Conservation (phyloP, 2,888 invertebrate species). For the Melanophora roralis region DNA sequence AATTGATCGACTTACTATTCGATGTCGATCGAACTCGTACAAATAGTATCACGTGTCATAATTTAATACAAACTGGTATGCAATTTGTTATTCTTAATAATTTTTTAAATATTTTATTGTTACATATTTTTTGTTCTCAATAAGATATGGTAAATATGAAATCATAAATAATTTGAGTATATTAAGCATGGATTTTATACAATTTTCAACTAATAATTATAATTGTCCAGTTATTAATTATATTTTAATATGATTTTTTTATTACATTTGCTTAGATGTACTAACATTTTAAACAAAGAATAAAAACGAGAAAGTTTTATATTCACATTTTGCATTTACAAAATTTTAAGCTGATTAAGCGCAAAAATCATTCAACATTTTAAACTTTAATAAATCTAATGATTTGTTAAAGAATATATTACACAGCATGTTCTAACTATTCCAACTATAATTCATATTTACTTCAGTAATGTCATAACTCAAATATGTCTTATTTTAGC, state of each 20-base stretch:
- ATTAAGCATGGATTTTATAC: background rate
- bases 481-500: no score
- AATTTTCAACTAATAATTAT: slow-evolving; percentile 11
- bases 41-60: slow-evolving; percentile 50
- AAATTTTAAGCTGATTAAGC: no score
- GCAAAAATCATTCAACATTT: background rate
- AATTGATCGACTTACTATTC: background rate
- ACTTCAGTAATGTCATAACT: no score
- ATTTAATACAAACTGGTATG: background rate
- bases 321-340: background rate
- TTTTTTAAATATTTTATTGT: background rate
- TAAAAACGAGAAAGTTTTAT: background rate
- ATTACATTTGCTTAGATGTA: background rate
- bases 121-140: background rate
- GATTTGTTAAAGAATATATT: background rate
- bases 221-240: background rate
- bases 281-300: background rate
- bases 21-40: slow-evolving; percentile 12
- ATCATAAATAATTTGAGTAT: slow-evolving; percentile 12
- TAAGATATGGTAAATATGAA: slow-evolving; percentile 1
- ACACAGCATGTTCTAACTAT: no score
- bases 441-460: no score
- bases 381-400: background rate
- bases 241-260: background rate
- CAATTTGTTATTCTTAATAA: background rate